Base-by-base conservation (phyloP, 23 tunicate species). In the Halocynthia aurantium region DNA sequence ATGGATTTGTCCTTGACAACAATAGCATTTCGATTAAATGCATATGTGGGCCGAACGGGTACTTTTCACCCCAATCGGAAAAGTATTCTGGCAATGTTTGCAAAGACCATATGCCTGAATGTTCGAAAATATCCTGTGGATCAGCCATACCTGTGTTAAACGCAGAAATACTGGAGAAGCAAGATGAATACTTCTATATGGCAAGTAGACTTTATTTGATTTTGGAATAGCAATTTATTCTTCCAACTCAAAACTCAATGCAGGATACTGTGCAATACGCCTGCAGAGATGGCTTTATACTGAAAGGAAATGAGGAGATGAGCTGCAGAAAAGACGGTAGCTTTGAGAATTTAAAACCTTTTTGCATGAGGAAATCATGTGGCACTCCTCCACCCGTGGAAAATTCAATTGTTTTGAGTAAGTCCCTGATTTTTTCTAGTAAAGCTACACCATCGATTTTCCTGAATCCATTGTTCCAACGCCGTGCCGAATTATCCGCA, bases 1-100 rank as follows among this genome's bases (percentile, higher is more conserved):
- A 83, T 0, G 96, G 96, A 80, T 88, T 67, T 51, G 31, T 57
- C 52, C 61, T 50, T 15, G 9, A 22, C 15, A 20, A 71, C 53
- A 77, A 51, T 22, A 22, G 53, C 15, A 67, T 20, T 50, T 22
- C 70, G 20, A 40, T 80, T 53, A 53, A 58, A 54, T 74, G 78
- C 57, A 54, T 51, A 13, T 74, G 78, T 54, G 17, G 63, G n/a
- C 21, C n/a, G 19, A n/a, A 54, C 31, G 78, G 76, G 19, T 51
- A 22, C 52, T 80, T 80, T 56, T 19, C 2, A 12, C 78, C 61
- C 19, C 15, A 55, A 8, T 62, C 72, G 4, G 21, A 50, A 6
- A 15, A 18, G 10, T 20, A 0, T 17, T 19, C n/a, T 2, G n/a
- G 12, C 7, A 13, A 50, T 21, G 10, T 62, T 0, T 78, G 61